Conservation (phyloP, 2,113 vertebrate genomes). For the Nycticebus coucang region DNA sequence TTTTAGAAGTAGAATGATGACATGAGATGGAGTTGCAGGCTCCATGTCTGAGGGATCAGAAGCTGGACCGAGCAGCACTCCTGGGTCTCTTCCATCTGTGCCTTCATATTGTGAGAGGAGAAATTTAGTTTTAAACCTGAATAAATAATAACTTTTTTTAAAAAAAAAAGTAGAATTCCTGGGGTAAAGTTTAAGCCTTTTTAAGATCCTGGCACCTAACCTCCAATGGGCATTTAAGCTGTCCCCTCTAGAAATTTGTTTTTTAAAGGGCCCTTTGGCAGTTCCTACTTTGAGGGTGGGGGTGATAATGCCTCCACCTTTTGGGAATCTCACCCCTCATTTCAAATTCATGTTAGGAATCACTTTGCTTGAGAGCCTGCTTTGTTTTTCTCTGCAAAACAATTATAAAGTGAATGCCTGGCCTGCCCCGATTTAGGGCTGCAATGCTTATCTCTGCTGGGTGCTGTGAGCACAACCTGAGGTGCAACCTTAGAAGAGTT, state of each 20-base stretch:
- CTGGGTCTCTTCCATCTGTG: neutral
- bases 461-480: neutral
- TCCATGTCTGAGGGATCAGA: neutral
- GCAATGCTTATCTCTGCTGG: constrained; percentile 49
- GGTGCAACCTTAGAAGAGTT: neutral
- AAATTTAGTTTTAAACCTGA: constrained; percentile 50
- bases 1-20: constrained; percentile 89
- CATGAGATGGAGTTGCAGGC: constrained; percentile 45
- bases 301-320: constrained; percentile 51
- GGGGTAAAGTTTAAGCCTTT: neutral
- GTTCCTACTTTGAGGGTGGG: constrained; percentile 28
- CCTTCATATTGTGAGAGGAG: neutral
- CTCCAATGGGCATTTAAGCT: neutral
- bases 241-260: constrained; percentile 55
- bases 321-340: constrained; percentile 64
- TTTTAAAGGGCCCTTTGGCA: constrained; percentile 61
- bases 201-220: neutral
- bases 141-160: constrained; percentile 51
- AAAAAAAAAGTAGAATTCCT: constrained; percentile 25
- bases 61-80: neutral
- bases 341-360: constrained; percentile 74
- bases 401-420: constrained; percentile 76
- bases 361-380: constrained; percentile 68
- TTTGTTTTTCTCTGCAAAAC: constrained; percentile 70
- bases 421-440: neutral